Evolutionary conservation across 2,113 vertebrate species (phyloP).

Genomic region (Callaeas wilsoni): DNA sequence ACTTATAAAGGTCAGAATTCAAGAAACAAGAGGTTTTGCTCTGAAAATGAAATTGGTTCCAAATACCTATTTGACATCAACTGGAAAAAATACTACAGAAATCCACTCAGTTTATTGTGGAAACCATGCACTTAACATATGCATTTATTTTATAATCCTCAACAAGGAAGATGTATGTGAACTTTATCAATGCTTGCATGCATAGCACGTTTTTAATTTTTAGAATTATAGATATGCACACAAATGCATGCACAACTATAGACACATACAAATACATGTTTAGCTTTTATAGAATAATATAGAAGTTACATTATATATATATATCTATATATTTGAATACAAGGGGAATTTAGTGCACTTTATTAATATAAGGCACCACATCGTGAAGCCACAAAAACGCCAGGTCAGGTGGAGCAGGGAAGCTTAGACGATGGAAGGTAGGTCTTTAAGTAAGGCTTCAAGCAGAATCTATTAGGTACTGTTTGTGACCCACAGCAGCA

Average conservation of each 20-base stretch:
- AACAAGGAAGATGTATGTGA: neutral
- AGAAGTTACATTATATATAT: too few species aligned
- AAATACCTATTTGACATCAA: neutral
- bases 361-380: neutral
- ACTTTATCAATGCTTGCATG: neutral
- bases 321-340: neutral
- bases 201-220: neutral
- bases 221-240: neutral
- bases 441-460: neutral
- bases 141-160: neutral
- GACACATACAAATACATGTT: accelerated
- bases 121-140: neutral
- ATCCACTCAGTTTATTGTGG: neutral
- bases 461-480: neutral
- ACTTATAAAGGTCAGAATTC: neutral
- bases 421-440: neutral
- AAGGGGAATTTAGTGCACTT: neutral
- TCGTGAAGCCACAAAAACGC: neutral
- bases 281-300: neutral
- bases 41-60: neutral
- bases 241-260: neutral
- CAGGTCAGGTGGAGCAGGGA: neutral
- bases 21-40: neutral
- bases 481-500: neutral
- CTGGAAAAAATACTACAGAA: neutral